phyloP scores from a whole-genome alignment of 1,140 invertebrate species.

The Drosophila carrolli region DNA sequence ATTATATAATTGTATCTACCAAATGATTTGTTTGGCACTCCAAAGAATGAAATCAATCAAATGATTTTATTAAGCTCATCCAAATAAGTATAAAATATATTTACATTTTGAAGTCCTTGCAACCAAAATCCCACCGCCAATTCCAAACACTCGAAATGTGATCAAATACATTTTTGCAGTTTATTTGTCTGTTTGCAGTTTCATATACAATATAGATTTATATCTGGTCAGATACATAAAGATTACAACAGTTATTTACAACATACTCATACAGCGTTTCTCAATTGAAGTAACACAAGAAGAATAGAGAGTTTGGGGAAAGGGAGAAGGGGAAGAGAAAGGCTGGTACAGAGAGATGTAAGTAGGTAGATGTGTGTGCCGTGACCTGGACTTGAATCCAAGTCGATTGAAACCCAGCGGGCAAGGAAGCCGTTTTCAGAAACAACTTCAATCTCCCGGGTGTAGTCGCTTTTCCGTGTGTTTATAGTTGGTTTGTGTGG shows the following conservation, averaged over 20 bases:
- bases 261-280: conserved; percentile 72
- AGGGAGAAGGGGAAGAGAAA: conserved; percentile 1
- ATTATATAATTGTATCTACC: too few relatives aligned
- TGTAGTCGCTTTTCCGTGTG: conserved; percentile 28
- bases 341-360: conserved; percentile 10
- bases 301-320: conserved; percentile 3
- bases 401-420: conserved; percentile 25
- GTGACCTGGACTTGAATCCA: conserved; percentile 4
- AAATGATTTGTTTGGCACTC: too few relatives aligned
- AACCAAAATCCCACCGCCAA: background rate
- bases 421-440: conserved; percentile 49
- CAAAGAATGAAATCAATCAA: too few relatives aligned
- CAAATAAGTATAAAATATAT: too few relatives aligned
- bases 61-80: too few relatives aligned
- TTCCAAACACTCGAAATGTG: conserved; percentile 14
- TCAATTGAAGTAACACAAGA: conserved; percentile 36
- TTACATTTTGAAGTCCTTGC: too few relatives aligned
- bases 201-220: conserved; percentile 68
- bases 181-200: conserved; percentile 82
- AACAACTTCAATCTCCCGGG: conserved; percentile 58
- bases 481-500: conserved; percentile 17
- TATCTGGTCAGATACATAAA: conserved; percentile 58
- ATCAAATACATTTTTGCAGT: conserved; percentile 83
- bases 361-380: conserved; percentile 12
- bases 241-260: conserved; percentile 81